Conservation (phyloP, 1,140 invertebrate species). For the Sitophilus oryzae region DNA sequence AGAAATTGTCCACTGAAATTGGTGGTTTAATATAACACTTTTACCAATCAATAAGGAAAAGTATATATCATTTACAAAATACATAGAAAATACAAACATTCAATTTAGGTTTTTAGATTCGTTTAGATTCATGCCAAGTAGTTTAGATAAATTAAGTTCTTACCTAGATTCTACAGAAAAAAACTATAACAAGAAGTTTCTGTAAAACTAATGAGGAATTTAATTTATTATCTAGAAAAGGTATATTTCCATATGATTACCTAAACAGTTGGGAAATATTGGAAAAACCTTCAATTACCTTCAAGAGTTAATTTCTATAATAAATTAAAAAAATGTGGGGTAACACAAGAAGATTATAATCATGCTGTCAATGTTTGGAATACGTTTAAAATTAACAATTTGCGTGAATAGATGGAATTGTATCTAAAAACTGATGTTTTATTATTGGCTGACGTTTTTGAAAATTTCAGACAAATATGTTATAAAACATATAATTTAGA, state of each 20-base stretch:
- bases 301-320: conserved; percentile 30
- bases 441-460: conserved; percentile 43
- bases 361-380: conserved; percentile 45
- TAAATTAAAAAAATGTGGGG: conserved; percentile 40
- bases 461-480: conserved; percentile 43
- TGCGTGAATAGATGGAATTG: conserved; percentile 43
- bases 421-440: no score
- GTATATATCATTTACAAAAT: no score
- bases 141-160: conserved; percentile 16
- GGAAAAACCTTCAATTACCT: not conserved
- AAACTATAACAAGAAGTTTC: conserved; percentile 19
- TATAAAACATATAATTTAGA: no score
- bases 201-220: no score
- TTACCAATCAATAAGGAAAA: conserved; percentile 19
- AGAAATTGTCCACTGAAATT: conserved; percentile 11
- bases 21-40: conserved; percentile 13
- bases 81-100: no score
- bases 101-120: conserved; percentile 25
- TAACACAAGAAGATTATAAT: conserved; percentile 37
- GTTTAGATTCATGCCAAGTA: conserved; percentile 23
- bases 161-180: conserved; percentile 9
- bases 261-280: conserved; percentile 14
- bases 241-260: conserved; percentile 38
- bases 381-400: conserved; percentile 31
- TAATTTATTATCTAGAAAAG: conserved; percentile 33